Evolutionary conservation across 2,113 vertebrate genomes (phyloP), one percentile per base, ranked within the genome.

Genomic region (Entosphenus tridentatus): DNA sequence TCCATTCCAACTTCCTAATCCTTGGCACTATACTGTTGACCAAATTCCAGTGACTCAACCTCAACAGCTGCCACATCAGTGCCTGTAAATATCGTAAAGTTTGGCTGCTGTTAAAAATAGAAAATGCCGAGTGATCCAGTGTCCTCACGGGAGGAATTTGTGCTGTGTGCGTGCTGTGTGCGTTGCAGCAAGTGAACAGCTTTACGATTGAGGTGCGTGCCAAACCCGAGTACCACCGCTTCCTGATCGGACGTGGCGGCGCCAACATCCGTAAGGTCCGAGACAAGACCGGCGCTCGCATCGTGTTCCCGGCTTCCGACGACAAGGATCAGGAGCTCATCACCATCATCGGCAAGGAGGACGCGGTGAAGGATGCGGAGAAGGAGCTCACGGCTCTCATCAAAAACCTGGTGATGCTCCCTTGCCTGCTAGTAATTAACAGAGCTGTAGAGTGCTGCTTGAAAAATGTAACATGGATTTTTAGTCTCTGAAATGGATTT

Each of bases 221-320:
- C 65, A 98, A 96, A 75, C 89, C 93, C 1, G 93, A 98, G 70
- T 98, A 98, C 76, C 93, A 98, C 82, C 96, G 93, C 73, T 98
- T 97, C 80, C 85, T 98, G 57, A 98, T 98, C 1, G 93, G 93
- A 18, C 95, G 95, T 73, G 92, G 93, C 2, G 93, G 93, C 0
- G 87, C 84, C 73, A 96, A 93, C 76, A 98, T 98, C 74, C 88
- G 89, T 12, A 96, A 91, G 76, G 92, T 98, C 71, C 87, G 92
- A 0, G 93, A 96, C 77, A 91, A 79, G 79, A 98, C 93, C 0
- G 93, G 93, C 0, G 90, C 93, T 67, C 85, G 93, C 71, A 85
- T 98, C 71, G 92, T 98, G 69, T 98, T 97, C 76, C 93, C 92
- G 1, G 84, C 87, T 0, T 73, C 80, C 0, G 92, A 97, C 1